phyloP scores from a whole-genome alignment of 2,888 invertebrate genomes.

The Himalopsyche japonica region DNA sequence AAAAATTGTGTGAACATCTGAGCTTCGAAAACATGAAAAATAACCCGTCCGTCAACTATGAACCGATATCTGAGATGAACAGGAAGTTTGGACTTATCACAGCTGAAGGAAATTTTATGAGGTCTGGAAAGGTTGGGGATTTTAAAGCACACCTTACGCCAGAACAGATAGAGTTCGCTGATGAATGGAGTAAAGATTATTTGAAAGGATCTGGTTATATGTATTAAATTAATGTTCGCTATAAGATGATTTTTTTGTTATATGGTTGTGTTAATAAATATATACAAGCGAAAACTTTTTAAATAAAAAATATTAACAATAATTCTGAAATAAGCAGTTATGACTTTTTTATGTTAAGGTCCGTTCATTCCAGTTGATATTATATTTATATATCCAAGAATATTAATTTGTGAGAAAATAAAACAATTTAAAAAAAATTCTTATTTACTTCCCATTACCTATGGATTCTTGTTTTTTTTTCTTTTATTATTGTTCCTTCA shows the following conservation, averaged over 20 bases:
- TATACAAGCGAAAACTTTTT: too few relatives aligned
- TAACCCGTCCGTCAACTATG: constrained; percentile 63
- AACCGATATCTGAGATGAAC: constrained; percentile 47
- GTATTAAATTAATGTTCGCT: neutral
- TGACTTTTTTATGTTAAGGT: too few relatives aligned
- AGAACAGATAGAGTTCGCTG: constrained; percentile 50
- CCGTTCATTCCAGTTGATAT: too few relatives aligned
- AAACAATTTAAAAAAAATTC: too few relatives aligned
- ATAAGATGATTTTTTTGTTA: neutral
- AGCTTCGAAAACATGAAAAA: constrained; percentile 63
- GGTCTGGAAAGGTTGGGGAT: constrained; percentile 53
- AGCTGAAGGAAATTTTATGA: constrained; percentile 51
- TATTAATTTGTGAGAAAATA: too few relatives aligned
- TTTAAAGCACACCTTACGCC: constrained; percentile 49
- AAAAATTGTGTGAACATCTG: constrained; percentile 56
- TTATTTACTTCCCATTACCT: too few relatives aligned
- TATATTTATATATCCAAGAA: too few relatives aligned
- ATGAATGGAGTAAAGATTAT: constrained; percentile 49
- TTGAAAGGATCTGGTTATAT: constrained; percentile 18
- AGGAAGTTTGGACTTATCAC: constrained; percentile 47
- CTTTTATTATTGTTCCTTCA: too few relatives aligned
- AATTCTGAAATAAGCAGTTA: too few relatives aligned
- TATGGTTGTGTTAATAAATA: too few relatives aligned
- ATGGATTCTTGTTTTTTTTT: too few relatives aligned
- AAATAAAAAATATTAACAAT: too few relatives aligned